Conservation (phyloP, 2,888 invertebrate genomes). For the Nipponacmea schrenckii region DNA sequence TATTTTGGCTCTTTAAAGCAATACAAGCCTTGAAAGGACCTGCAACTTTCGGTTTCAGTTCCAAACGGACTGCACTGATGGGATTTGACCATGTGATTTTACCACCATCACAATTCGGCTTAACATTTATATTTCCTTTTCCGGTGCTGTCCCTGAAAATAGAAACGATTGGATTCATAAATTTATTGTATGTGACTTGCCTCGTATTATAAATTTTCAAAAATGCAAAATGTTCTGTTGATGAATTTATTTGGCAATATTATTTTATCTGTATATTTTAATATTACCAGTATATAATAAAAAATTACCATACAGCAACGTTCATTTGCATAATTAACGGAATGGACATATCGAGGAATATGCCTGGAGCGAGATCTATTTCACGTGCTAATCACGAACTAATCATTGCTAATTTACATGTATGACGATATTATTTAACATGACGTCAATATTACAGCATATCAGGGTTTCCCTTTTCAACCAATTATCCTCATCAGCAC, state of each 20-base stretch:
- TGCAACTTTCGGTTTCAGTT: background rate
- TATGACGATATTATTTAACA: background rate
- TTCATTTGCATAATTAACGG: background rate
- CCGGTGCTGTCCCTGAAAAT: no score
- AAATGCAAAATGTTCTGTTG: no score
- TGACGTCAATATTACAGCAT: background rate
- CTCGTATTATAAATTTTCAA: no score
- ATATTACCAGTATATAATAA: no score
- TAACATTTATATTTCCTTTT: background rate
- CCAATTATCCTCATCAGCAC: background rate
- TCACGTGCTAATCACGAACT: background rate
- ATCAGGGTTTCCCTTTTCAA: background rate
- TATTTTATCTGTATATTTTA: no score
- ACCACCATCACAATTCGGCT: background rate
- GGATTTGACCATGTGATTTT: background rate
- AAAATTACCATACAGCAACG: background rate
- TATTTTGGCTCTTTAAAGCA: background rate
- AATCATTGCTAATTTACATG: background rate
- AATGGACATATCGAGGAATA: background rate
- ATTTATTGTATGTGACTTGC: no score
- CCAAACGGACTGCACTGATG: background rate
- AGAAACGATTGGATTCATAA: no score
- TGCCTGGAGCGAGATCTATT: background rate
- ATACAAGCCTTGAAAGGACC: background rate
- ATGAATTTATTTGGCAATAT: no score